Base-by-base conservation (phyloP, 2,797 vertebrate species). In the Phoeniculus purpureus region DNA sequence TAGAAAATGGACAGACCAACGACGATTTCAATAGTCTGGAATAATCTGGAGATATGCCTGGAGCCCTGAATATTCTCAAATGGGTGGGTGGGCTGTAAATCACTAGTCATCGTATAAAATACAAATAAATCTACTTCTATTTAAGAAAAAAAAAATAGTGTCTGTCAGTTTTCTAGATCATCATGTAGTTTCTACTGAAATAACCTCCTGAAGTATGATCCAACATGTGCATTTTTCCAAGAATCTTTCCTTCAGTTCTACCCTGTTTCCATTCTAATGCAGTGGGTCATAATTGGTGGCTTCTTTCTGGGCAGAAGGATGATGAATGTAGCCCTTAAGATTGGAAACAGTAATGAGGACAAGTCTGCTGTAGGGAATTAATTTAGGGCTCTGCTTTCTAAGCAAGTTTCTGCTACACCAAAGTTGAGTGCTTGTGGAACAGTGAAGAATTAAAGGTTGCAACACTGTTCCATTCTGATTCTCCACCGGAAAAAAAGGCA, bases 311-410 rank as follows among this genome's bases (percentile, higher is more conserved):
- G 79, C 75, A 65, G 82, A 43, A 85, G n/a, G 37, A 94, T 88
- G 85, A 95, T 87, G 66, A 80, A 92, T 95, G 59, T 72, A 56
- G 68, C 94, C 93, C 91, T 90, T 55, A 87, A 94, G 86, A 65
- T 17, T 93, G 91, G 90, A 94, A 96, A 92, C 55, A 85, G 32
- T 48, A 80, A 85, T 34, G 65, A 13, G 77, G 51, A 58, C 68
- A 54, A 92, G 45, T 40, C 83, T 62, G 32, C 68, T 85, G 26
- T 5, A 68, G 32, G 64, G 58, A 75, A 85, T 68, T 45, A 51
- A 71, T 61, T 64, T 20, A 52, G 29, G 15, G 66, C 85, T 93
- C 82, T 88, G 93, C 94, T 95, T 93, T 95, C 94, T 90, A 95
- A 92, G 93, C 75, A 93, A 95, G 72, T 92, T 76, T 60, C 45